Base-by-base conservation (phyloP, 2,888 invertebrate species). In the Machimus atricapillus region DNA sequence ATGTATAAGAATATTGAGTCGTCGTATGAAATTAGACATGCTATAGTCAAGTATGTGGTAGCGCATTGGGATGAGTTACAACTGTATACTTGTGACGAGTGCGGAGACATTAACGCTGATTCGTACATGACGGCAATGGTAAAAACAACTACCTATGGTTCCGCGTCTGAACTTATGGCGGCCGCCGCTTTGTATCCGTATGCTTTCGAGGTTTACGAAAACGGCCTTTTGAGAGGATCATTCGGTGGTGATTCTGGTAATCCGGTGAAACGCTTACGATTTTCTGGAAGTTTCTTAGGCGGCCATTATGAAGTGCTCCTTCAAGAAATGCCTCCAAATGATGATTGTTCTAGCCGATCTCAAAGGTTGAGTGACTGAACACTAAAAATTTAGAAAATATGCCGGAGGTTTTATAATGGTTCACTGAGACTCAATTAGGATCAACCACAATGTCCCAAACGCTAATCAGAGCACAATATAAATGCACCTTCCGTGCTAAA, bases 1-100 rank as follows among this genome's bases (percentile, higher is more conserved):
- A 77, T 77, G 37, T 77, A 77, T 77, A 7, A 16, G 34, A 77
- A 77, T 34, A 77, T 77, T 77, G n/a, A 77, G 73, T 73, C 73
- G 73, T 73, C 73, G 19, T 73, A 73, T 73, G 73, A 73, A 27
- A 73, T 73, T 19, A 73, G 73, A 19, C 8, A 19, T 73, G 73
- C 73, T 73, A 31, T 73, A 73, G 19, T 73, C 73, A 27, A 73
- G 73, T 19, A 73, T 73, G 73, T 73, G 73, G 73, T 73, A 73
- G 73, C 73, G 73, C 73, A 73, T 73, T 73, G 73, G 73, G 73
- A 73, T 73, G 73, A 73, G 73, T 73, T 73, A 73, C 73, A 73
- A 73, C 23, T 73, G 73, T 73, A 73, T 19, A 73, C 73, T 73
- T 73, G 73, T 73, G 66, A 34, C 34, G 34, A 34, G 34, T n/a